Evolutionary conservation across 2,797 vertebrate genomes (phyloP), one percentile per base, ranked within the genome.

Genomic region (Amphiprion clarkii): DNA sequence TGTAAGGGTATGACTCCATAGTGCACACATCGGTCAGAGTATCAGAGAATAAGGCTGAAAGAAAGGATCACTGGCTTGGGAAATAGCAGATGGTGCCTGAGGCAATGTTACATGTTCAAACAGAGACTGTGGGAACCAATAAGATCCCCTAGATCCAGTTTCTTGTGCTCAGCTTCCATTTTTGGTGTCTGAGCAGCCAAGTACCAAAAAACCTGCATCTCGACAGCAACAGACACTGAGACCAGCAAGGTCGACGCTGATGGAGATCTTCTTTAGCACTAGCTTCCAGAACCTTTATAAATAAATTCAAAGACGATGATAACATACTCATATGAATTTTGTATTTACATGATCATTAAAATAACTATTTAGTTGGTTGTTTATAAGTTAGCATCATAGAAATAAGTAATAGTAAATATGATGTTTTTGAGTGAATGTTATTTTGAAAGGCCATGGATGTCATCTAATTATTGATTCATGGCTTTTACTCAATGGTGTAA

Each of bases 381-480:
- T 19, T 25, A 23, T 52, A 29, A 53, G n/a, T 76, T 42, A 27
- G 14, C 16, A 54, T 29, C 5, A 14, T 21, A 60, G 12, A 55
- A 51, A 63, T 66, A 56, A 57, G 12, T 58, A 51, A 63, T 63
- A 53, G 59, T 59, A 60, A 71, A 81, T 78, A 65, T 71, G 7
- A 71, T 65, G 40, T 40, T 69, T 39, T 58, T 61, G 55, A 62
- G 64, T 46, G 46, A 75, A 27, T 29, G 39, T 71, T 77, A 62
- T 23, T 74, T 61, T 68, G 54, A 82, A 70, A 75, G 29, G 66
- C 74, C 74, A 66, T 6, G 7, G 71, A 73, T 81, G 49, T 62
- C 10, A 54, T 78, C 73, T 67, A 46, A 78, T 73, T 58, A 83
- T 83, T 78, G 69, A 86, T 81, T 76, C 31, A 59, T 84, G 67